Percentiles rank a stretch among this genome's conserved stretches.
These are phyloP conservation scores for Pyrgilauda ruficollis DNA, from an alignment of 2,113 vertebrate genomes.

Conservation along the genomic window DNA sequence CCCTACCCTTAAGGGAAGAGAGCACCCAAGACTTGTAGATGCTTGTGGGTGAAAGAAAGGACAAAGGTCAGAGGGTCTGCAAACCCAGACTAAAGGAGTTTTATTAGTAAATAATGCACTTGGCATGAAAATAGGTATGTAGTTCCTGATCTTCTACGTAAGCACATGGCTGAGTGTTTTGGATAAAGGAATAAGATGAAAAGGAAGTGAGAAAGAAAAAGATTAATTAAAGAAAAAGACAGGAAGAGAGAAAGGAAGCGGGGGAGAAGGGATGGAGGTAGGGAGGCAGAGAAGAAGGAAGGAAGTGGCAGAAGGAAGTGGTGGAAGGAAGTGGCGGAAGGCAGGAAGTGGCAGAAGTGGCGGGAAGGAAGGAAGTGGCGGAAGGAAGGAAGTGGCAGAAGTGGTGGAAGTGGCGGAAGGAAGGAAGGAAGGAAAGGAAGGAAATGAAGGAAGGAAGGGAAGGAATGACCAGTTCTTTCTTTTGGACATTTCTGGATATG, in stretches of 20 bases:
- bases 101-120: neutral
- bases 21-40: neutral
- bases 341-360: too few relatives aligned
- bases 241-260: neutral
- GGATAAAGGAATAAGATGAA: neutral
- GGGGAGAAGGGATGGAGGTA: too few relatives aligned
- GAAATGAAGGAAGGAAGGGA: too few relatives aligned
- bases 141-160: neutral
- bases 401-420: too few relatives aligned
- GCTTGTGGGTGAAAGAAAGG: too few relatives aligned
- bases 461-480: neutral
- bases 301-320: too few relatives aligned
- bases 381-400: too few relatives aligned
- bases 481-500: neutral
- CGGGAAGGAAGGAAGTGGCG: too few relatives aligned
- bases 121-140: neutral
- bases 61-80: neutral
- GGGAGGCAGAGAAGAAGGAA: too few relatives aligned
- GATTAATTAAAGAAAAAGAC: neutral
- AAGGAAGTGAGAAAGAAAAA: neutral
- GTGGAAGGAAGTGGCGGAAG: too few relatives aligned
- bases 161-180: rapidly evolving
- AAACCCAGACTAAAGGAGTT: neutral
- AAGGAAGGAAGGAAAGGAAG: too few relatives aligned
- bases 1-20: too few relatives aligned